phyloP scores from a whole-genome alignment of 1,140 invertebrate species.

The Leptonema lineaticorne region DNA sequence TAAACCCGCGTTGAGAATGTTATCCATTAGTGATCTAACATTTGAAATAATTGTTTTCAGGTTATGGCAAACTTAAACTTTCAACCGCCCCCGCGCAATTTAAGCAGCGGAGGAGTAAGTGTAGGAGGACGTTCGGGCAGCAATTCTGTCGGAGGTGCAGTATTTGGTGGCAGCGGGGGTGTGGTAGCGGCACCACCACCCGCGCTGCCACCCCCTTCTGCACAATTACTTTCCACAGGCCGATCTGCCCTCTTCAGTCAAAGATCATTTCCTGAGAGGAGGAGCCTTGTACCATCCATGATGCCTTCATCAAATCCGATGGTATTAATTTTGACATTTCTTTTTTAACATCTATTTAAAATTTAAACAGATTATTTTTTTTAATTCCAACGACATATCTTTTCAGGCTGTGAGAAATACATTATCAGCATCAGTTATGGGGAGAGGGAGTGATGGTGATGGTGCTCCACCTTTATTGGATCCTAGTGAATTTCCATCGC shows the following conservation, averaged over 20 bases:
- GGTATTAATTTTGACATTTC: conserved; percentile 42
- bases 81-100: conserved; percentile 75
- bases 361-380: conserved; percentile 31
- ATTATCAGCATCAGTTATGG: conserved; percentile 48
- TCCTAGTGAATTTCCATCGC: conserved; percentile 86
- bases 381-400: neutral
- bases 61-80: conserved; percentile 83
- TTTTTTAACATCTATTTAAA: neutral
- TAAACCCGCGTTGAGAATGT: too few relatives aligned
- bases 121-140: conserved; percentile 58
- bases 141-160: conserved; percentile 58
- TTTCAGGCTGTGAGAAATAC: conserved; percentile 27
- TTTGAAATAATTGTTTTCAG: too few relatives aligned
- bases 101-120: conserved; percentile 65
- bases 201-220: conserved; percentile 55
- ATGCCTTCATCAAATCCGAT: conserved; percentile 61
- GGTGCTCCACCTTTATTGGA: conserved; percentile 81
- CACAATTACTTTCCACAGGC: conserved; percentile 54
- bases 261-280: conserved; percentile 73
- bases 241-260: conserved; percentile 69
- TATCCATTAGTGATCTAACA: too few relatives aligned
- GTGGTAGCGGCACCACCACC: conserved; percentile 47
- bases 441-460: conserved; percentile 62
- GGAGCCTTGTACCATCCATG: conserved; percentile 66
- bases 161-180: conserved; percentile 53